phyloP scores from a whole-genome alignment of 2,888 invertebrate genomes.

The Andrena camellia region DNA sequence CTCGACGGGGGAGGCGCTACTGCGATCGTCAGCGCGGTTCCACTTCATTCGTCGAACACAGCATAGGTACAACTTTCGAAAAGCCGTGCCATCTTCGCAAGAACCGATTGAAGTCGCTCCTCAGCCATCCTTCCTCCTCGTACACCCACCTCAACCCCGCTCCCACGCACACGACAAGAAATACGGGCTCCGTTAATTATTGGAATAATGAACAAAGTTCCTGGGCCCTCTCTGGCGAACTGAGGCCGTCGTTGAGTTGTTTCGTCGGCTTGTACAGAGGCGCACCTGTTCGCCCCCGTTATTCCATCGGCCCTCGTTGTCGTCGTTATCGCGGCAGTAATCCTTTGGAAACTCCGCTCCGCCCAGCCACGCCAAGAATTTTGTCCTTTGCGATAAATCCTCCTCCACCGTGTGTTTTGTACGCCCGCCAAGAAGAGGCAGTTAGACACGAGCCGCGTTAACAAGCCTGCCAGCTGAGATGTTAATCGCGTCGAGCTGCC shows the following conservation, averaged over 20 bases:
- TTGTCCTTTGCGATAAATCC: slow-evolving; percentile 64
- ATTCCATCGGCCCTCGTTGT: slow-evolving; percentile 27
- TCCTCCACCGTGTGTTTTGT: slow-evolving; percentile 40
- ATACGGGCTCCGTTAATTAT: slow-evolving; percentile 74
- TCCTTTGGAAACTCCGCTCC: slow-evolving; percentile 58
- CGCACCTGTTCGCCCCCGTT: slow-evolving; percentile 60
- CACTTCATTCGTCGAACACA: neutral
- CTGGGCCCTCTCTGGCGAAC: slow-evolving; percentile 21
- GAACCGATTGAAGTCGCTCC: slow-evolving; percentile 15
- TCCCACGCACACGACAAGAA: slow-evolving; percentile 63
- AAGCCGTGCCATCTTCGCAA: slow-evolving; percentile 6
- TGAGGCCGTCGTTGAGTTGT: slow-evolving; percentile 46
- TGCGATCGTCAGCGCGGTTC: neutral
- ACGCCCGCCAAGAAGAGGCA: neutral
- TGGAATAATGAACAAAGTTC: slow-evolving; percentile 77
- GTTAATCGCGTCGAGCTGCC: slow-evolving; percentile 26
- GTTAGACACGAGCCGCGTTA: slow-evolving; percentile 56
- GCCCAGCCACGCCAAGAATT: slow-evolving; percentile 58
- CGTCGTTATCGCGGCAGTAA: slow-evolving; percentile 46
- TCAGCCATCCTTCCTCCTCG: neutral
- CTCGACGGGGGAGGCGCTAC: too few relatives aligned
- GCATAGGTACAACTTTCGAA: slow-evolving; percentile 9
- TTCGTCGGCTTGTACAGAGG: slow-evolving; percentile 22
- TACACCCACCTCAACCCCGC: neutral
- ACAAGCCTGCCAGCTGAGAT: slow-evolving; percentile 55